Evolutionary conservation across 2,797 vertebrate species (phyloP).

Genomic region (Phoxinus dragarum): DNA sequence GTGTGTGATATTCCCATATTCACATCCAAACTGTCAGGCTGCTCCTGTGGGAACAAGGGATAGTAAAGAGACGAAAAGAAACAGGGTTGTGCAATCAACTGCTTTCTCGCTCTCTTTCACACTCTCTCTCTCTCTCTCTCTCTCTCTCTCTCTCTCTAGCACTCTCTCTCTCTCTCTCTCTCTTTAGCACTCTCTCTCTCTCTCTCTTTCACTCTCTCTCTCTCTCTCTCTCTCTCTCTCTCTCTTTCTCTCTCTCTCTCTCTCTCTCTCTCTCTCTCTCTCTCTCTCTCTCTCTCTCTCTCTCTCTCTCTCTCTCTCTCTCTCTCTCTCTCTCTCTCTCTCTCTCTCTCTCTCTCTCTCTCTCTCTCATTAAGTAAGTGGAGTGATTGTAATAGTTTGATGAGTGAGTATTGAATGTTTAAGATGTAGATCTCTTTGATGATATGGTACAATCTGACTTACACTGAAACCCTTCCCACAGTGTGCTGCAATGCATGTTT

Average conservation of each 20-base stretch:
- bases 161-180: no score
- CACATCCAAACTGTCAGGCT: constrained; percentile 63
- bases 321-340: not conserved
- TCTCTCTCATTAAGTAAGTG: constrained; percentile 9
- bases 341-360: not conserved
- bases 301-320: not conserved
- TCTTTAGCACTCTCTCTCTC: no score
- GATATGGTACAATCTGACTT: constrained; percentile 31
- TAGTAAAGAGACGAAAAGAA: constrained; percentile 14
- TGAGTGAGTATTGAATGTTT: constrained; percentile 62
- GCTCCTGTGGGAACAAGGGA: constrained; percentile 44
- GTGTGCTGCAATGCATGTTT: constrained; percentile 18
- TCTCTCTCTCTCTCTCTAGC: no score
- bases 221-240: not conserved
- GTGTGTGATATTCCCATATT: constrained; percentile 27
- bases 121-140: no score
- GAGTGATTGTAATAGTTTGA: constrained; percentile 65
- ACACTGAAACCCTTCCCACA: constrained; percentile 23
- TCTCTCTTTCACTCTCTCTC: not conserved
- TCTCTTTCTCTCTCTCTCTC: no score
- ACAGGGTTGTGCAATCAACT: not conserved
- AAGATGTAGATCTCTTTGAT: constrained; percentile 65
- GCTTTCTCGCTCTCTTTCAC: not conserved
- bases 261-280: no score
- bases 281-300: not conserved